Percentiles rank a stretch among this genome's conserved stretches.
Evolutionary conservation across 2,888 invertebrate species (phyloP).

Genomic region (Leptopilina myrica): DNA sequence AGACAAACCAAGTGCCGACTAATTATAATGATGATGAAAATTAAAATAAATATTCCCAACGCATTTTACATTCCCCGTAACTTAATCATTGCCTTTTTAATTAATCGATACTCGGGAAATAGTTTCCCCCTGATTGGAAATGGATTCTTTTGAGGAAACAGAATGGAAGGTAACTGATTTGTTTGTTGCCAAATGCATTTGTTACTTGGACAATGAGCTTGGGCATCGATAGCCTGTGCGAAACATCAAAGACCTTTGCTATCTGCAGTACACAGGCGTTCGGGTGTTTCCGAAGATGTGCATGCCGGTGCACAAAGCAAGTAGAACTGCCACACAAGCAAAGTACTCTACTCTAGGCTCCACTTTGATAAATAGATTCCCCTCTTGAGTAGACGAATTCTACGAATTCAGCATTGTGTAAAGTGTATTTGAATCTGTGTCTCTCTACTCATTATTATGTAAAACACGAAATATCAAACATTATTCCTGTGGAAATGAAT

Average conservation of each 20-base stretch:
- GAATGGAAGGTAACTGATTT: slow-evolving; percentile 6
- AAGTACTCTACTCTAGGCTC: slow-evolving; percentile 31
- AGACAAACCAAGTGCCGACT: no score
- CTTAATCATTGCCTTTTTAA: neutral
- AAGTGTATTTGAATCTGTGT: slow-evolving; percentile 16
- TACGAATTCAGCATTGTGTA: slow-evolving; percentile 23
- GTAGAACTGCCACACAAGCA: slow-evolving; percentile 19
- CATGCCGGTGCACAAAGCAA: slow-evolving; percentile 29
- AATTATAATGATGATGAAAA: no score
- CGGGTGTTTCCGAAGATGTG: slow-evolving; percentile 26
- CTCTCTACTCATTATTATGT: neutral
- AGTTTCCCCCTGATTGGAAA: neutral
- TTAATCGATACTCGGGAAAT: neutral
- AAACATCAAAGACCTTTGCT: slow-evolving; percentile 38
- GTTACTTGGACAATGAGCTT: slow-evolving; percentile 24
- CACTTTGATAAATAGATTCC: slow-evolving; percentile 33
- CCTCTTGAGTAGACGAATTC: slow-evolving; percentile 14
- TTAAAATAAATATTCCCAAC: no score
- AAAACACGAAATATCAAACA: neutral
- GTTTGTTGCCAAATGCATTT: slow-evolving; percentile 17
- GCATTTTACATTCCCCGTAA: no score
- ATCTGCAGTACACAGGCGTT: slow-evolving; percentile 16
- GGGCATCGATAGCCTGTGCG: slow-evolving; percentile 3
- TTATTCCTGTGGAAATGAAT: neutral
- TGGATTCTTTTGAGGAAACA: neutral